Conservation (phyloP, 2,888 invertebrate species). For the Pyrochroa serraticornis region DNA sequence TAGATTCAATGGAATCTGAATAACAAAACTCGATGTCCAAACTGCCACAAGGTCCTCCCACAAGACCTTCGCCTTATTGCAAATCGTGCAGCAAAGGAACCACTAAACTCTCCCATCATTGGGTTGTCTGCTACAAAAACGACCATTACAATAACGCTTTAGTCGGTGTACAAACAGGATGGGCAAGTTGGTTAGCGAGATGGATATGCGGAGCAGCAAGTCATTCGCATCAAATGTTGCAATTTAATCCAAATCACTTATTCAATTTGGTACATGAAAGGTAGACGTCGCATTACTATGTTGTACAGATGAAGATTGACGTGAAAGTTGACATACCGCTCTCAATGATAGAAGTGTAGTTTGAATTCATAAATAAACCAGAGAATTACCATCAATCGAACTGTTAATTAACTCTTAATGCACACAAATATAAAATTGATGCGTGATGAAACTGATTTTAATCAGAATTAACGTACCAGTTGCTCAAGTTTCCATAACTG, state of each 20-base stretch:
- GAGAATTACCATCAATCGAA: too few species aligned
- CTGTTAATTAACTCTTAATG: too few species aligned
- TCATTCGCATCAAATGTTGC: constrained; percentile 30
- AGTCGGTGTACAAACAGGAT: constrained; percentile 33
- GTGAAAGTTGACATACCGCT: not conserved
- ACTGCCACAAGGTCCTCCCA: constrained; percentile 36
- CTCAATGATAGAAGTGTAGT: too few species aligned
- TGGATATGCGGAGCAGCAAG: constrained; percentile 34
- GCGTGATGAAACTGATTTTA: too few species aligned
- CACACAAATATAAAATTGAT: too few species aligned
- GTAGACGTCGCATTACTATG: not conserved
- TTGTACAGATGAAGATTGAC: constrained; percentile 18
- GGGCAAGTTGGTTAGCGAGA: constrained; percentile 32
- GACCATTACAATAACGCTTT: constrained; percentile 27
- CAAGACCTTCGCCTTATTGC: constrained; percentile 35
- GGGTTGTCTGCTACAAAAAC: constrained; percentile 32
- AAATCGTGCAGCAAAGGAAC: constrained; percentile 33
- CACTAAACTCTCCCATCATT: constrained; percentile 33
- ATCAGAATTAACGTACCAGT: too few species aligned
- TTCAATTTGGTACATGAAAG: constrained; percentile 24
- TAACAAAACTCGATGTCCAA: constrained; percentile 35
- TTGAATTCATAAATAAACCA: too few species aligned
- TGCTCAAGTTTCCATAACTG: too few species aligned
- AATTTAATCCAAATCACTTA: constrained; percentile 27
- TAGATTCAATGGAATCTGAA: constrained; percentile 40